Conservation (phyloP, 2,888 invertebrate species). For the Meliscaeva auricollis region DNA sequence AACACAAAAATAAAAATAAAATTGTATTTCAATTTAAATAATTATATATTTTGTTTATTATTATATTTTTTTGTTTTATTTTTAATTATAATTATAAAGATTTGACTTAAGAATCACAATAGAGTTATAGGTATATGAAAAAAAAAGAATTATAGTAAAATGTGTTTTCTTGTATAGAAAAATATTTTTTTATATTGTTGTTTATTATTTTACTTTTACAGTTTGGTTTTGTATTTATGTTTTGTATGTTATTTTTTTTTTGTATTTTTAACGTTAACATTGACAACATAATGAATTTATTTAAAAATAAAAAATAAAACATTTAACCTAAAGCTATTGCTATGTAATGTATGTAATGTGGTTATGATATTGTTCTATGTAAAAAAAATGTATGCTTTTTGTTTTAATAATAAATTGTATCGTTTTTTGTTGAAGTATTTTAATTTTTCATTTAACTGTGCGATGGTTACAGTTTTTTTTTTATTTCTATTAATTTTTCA, state of each 20-base stretch:
- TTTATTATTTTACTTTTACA: slow-evolving; percentile 37
- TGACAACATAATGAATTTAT: slow-evolving; percentile 54
- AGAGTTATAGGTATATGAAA: slow-evolving; percentile 67
- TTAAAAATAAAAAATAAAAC: slow-evolving; percentile 39
- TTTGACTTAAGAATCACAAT: slow-evolving; percentile 76
- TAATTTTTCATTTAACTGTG: not conserved
- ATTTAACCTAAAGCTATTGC: slow-evolving; percentile 48
- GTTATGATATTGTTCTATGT: slow-evolving; percentile 23
- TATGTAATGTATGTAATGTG: slow-evolving; percentile 35
- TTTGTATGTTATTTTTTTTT: not conserved
- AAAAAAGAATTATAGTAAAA: slow-evolving; percentile 49
- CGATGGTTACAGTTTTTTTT: not conserved
- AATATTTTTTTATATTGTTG: slow-evolving; percentile 45
- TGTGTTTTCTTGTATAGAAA: slow-evolving; percentile 62
- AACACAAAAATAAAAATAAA: slow-evolving; percentile 18
- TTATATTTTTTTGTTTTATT: slow-evolving; percentile 45
- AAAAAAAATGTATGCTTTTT: slow-evolving; percentile 51
- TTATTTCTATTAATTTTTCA: not conserved
- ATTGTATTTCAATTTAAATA: slow-evolving; percentile 40
- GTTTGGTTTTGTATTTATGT: slow-evolving; percentile 20
- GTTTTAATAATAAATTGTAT: slow-evolving; percentile 42
- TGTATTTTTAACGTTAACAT: slow-evolving; percentile 59
- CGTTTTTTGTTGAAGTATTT: slow-evolving; percentile 26
- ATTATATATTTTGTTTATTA: slow-evolving; percentile 66
- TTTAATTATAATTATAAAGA: slow-evolving; percentile 64